Evolutionary conservation across 2,113 vertebrate species (phyloP).

Genomic region (Rhagologus leucostigma): DNA sequence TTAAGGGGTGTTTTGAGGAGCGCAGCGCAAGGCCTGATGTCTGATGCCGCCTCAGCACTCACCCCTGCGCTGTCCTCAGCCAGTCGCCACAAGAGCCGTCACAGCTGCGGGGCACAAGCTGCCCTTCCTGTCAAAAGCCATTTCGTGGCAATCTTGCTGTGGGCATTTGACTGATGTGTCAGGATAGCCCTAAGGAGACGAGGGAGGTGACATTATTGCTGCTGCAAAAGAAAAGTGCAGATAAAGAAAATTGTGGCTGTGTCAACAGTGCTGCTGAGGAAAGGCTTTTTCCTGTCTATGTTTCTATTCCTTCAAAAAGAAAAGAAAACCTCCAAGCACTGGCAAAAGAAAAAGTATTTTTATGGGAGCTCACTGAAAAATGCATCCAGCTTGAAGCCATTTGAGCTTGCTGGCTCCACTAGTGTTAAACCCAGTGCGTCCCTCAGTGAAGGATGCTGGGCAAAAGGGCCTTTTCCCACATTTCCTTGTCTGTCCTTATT

Average conservation of each 20-base stretch:
- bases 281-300: not conserved
- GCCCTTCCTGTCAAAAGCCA: slow-evolving; percentile 24
- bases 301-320: not conserved
- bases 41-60: not conserved
- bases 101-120: not conserved
- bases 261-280: not conserved
- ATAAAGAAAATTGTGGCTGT: not conserved
- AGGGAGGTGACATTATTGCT: slow-evolving; percentile 29
- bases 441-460: accelerated
- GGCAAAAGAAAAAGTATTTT: not conserved
- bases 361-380: not conserved
- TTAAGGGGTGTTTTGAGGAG: not conserved
- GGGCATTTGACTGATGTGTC: slow-evolving; percentile 4
- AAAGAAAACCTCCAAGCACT: not conserved
- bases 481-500: not conserved
- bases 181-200: not conserved
- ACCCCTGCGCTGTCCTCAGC: not conserved
- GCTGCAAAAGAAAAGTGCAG: not conserved
- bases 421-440: accelerated
- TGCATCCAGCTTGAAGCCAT: accelerated
- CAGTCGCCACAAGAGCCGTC: not conserved
- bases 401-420: not conserved
- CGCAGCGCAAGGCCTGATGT: not conserved
- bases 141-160: not conserved
- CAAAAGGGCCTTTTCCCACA: not conserved